Evolutionary conservation across 2,113 vertebrate genomes (phyloP).

Genomic region (Prochilodus magdalenae): DNA sequence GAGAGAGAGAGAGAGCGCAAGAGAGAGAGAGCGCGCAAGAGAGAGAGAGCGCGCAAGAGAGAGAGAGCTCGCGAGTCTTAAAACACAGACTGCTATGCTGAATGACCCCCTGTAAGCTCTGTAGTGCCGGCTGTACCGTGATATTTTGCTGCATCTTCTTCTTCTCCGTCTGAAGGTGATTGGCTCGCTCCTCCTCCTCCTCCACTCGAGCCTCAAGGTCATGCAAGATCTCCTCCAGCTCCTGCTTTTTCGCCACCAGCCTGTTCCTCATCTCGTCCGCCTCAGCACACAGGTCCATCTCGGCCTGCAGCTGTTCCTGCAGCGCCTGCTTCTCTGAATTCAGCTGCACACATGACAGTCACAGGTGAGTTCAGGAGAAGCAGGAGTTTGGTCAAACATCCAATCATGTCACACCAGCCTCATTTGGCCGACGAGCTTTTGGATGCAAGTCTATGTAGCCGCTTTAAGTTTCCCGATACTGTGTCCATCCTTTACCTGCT

Average conservation of each 20-base stretch:
- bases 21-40: too few species aligned
- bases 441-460: too few species aligned
- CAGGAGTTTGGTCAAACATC: too few species aligned
- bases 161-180: conserved; percentile 86
- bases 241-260: conserved; percentile 93
- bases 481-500: conserved; percentile 78
- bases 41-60: too few species aligned
- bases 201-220: conserved; percentile 96
- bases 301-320: conserved; percentile 97
- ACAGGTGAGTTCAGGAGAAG: too few species aligned
- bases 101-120: neutral
- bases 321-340: conserved; percentile 91
- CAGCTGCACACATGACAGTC: conserved; percentile 71
- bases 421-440: too few species aligned
- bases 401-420: too few species aligned
- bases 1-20: too few species aligned
- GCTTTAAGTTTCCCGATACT: neutral
- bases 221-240: conserved; percentile 96
- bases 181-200: conserved; percentile 94
- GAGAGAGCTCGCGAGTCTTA: too few species aligned
- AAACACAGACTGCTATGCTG: too few species aligned
- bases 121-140: conserved; percentile 69
- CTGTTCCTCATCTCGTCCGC: conserved; percentile 96
- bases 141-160: conserved; percentile 99
- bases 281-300: conserved; percentile 95